Percentiles rank a stretch among this genome's conserved stretches.
Evolutionary conservation across 2,113 vertebrate species (phyloP).

Genomic region (Chaetops frenatus): DNA sequence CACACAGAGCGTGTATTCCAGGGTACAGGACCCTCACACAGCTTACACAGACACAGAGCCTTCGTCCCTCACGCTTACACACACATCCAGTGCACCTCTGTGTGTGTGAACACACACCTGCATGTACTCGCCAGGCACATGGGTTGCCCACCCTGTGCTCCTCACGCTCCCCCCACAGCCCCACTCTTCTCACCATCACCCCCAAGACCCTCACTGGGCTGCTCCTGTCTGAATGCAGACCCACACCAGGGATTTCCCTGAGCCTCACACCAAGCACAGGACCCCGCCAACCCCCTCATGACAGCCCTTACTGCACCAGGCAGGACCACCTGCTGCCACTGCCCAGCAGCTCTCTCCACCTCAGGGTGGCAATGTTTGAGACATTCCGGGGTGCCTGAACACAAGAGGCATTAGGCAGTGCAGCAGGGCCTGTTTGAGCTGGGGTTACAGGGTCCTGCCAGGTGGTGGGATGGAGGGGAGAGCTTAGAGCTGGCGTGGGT

Average conservation of each 20-base stretch:
- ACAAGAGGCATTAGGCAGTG: neutral
- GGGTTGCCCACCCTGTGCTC: neutral
- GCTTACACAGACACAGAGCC: neutral
- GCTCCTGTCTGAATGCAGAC: neutral
- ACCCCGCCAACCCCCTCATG: fast-evolving
- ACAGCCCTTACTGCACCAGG: neutral
- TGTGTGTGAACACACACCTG: fast-evolving
- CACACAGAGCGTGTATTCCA: neutral
- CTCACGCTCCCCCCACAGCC: fast-evolving
- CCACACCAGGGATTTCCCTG: neutral
- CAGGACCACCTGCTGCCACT: neutral
- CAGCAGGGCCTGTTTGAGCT: neutral
- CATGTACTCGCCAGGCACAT: fast-evolving
- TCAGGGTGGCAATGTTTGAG: neutral
- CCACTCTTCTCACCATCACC: neutral
- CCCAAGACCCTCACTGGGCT: fast-evolving
- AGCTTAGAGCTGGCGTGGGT: fast-evolving
- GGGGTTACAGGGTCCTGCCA: neutral
- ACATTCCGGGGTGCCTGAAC: neutral
- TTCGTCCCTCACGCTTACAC: neutral
- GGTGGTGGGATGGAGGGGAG: neutral
- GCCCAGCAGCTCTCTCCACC: neutral
- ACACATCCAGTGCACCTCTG: neutral
- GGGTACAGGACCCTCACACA: fast-evolving
- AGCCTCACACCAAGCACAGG: neutral